A percentile compares a stretch with the other conserved stretches of the same genome.
Evolutionary conservation across 2,113 vertebrate genomes (phyloP).

Genomic region (Strix uralensis): DNA sequence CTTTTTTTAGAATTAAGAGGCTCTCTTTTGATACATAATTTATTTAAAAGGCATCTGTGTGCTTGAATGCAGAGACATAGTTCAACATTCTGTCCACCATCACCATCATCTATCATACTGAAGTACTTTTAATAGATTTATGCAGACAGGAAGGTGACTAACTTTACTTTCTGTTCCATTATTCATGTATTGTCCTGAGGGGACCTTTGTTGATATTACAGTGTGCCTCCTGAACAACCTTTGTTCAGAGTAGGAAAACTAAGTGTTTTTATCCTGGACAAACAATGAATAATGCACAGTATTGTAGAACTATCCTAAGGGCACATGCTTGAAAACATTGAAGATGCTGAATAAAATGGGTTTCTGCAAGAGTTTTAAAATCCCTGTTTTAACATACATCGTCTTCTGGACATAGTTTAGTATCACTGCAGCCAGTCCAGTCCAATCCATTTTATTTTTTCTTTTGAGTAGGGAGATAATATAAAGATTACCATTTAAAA

Average conservation of each 20-base stretch:
- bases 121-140: conserved; percentile 18
- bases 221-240: background rate
- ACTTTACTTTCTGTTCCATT: conserved; percentile 52
- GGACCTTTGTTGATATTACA: background rate
- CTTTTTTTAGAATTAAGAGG: background rate
- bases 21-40: conserved; percentile 31
- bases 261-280: background rate
- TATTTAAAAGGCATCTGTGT: background rate
- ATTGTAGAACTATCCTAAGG: background rate
- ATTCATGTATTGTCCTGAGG: conserved; percentile 42
- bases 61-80: background rate
- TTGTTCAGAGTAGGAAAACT: background rate
- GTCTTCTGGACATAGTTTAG: background rate
- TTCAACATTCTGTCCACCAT: background rate
- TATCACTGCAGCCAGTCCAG: background rate
- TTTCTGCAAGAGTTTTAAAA: background rate
- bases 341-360: background rate
- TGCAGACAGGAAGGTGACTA: conserved; percentile 15
- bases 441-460: background rate
- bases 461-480: background rate
- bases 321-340: background rate
- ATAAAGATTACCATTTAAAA: background rate
- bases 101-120: background rate
- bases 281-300: conserved; percentile 2
- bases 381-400: background rate